Evolutionary conservation across 2,113 vertebrate species (phyloP), one percentile per base, ranked within the genome.

Genomic region (Solenodon paradoxus): DNA sequence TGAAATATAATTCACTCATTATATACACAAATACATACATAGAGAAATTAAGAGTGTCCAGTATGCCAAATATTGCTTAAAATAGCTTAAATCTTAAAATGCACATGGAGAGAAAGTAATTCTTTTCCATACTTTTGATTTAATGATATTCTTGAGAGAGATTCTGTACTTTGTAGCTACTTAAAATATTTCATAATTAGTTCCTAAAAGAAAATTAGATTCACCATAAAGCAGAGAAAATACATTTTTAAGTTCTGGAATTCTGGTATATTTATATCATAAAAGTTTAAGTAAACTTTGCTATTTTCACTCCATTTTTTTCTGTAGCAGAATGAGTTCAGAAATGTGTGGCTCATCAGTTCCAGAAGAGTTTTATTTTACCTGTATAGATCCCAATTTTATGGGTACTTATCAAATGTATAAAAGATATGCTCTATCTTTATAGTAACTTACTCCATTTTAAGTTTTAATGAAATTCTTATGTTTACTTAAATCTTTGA

Each of bases 401-500:
- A 9, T 89, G 61, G 78, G 91, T 93, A 97, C 94, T 93, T 98
- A 94, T 79, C 90, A 88, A 81, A 96, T 97, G 92, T 97, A 91
- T 94, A 78, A 94, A 90, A 97, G 95, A 89, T 90, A 95, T 95
- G 96, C 79, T 97, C 88, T 0, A 82, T 95, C 93, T 86, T 97
- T 95, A 94, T 96, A 97, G 79, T 95, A 96, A 97, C 0, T 0
- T 80, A 0, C 9, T 95, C 84, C 81, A 96, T 1, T 95, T 97
- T 95, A 35, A 90, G 93, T 96, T 97, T 97, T 98, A 38, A 97
- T 59, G 59, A 97, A 92, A 97, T 85, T 97, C 96, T 95, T 93
- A 83, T 95, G 96, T 97, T 98, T 97, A 96, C 95, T 92, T 97
- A 98, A 98, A 97, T 96, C 96, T 0, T 28, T 97, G 96, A 95